Evolutionary conservation across 2,797 vertebrate genomes (phyloP), one percentile per base, ranked within the genome.

Genomic region (Rhyacichthys aspro): DNA sequence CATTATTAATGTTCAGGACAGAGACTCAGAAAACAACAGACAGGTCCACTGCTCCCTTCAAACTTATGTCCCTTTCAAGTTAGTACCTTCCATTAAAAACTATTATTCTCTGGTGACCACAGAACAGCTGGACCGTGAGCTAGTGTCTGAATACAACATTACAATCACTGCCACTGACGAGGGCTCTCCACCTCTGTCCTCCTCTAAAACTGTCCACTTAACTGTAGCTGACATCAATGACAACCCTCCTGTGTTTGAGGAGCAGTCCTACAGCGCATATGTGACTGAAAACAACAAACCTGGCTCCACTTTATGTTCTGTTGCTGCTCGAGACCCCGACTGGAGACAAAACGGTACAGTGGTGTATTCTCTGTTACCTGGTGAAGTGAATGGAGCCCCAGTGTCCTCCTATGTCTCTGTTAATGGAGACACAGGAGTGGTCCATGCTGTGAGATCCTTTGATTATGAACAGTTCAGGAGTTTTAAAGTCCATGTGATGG

Each of bases 211-310:
- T 16, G 76, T 88, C 36, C 67, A 37, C 3, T 46, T 90, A 34
- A 79, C 73, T 43, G 63, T 92, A 56, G 48, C 63, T 52, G 85
- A 91, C 16, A 72, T 71, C 47, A 91, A 90, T 52, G 89, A 90
- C 75, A 91, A 91, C 52, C 70, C 89, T 3, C 90, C 90, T 1
- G 15, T 69, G 39, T 91, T 91, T 64, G 34, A 50, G 72, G 58
- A 77, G 4, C 37, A 68, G 8, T 65, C 46, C 1, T 88, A 90
- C 50, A 78, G 70, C 12, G 55, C 64, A 67, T 57, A 70, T 41
- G 63, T 88, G 70, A 74, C n/a, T 67, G 90, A 91, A 81, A 89
- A 90, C 59, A 92, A 92, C 47, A 84, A 81, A 41, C 83, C 88
- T 15, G 88, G 85, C 0, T 50, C 89, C 42, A 88, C 88, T 47